A percentile compares a stretch with the other conserved stretches of the same genome.
These are phyloP conservation scores for Recurvirostra avosetta DNA, from an alignment of 2,113 vertebrate species.

Conservation along the genomic window DNA sequence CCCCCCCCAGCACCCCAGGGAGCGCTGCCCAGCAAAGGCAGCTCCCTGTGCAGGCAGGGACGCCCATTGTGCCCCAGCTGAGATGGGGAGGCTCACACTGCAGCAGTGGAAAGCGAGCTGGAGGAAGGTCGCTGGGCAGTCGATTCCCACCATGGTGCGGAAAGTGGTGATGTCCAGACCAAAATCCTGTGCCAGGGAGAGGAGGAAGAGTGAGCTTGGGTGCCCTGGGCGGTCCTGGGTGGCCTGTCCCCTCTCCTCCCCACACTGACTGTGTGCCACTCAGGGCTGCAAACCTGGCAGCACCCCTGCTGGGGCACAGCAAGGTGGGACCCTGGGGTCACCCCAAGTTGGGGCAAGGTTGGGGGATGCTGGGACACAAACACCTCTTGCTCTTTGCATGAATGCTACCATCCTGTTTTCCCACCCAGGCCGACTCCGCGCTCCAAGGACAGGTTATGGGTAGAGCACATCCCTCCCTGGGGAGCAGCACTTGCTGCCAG, in stretches of 20 bases:
- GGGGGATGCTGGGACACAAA: not conserved
- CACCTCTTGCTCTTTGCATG: not conserved
- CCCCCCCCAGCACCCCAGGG: not conserved
- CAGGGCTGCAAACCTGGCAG: not conserved
- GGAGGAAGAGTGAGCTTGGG: not conserved
- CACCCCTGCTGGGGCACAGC: not conserved
- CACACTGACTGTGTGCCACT: fast-evolving
- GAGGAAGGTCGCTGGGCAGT: conserved; percentile 85
- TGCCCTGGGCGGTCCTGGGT: fast-evolving
- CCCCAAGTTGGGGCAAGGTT: not conserved
- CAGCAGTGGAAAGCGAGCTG: conserved; percentile 90
- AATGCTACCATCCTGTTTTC: not conserved
- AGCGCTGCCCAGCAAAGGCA: not conserved
- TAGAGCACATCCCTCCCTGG: not conserved
- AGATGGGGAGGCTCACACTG: conserved; percentile 74
- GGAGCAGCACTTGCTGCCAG: not conserved
- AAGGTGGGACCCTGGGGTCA: not conserved
- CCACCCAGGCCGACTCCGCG: not conserved
- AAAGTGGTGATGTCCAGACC: conserved; percentile 88
- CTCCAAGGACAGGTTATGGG: not conserved
- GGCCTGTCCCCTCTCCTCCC: fast-evolving
- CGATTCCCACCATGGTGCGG: conserved; percentile 82
- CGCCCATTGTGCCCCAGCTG: not conserved
- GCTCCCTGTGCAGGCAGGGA: not conserved
- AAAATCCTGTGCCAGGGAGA: conserved; percentile 80